A percentile compares a stretch with the other conserved stretches of the same genome.
These are phyloP conservation scores for Patella caerulea DNA, from an alignment of 2,888 invertebrate species.

Conservation along the genomic window DNA sequence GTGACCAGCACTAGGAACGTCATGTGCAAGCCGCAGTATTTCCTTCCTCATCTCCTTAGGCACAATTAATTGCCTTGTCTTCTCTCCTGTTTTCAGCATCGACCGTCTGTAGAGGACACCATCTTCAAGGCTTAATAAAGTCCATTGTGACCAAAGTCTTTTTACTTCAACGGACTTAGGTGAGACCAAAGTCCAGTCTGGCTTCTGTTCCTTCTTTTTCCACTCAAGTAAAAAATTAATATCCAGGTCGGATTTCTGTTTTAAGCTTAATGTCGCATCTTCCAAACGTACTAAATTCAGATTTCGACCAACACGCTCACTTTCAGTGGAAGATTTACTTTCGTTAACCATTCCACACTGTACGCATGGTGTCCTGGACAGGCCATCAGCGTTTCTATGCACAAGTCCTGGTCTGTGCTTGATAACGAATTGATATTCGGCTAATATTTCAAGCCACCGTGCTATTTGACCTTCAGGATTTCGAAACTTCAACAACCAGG, in stretches of 20 bases:
- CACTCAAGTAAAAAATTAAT: too few relatives aligned
- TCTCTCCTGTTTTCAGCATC: too few relatives aligned
- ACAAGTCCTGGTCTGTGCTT: too few relatives aligned
- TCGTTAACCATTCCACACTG: conserved; percentile 6
- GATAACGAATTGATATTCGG: too few relatives aligned
- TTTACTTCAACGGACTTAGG: background rate
- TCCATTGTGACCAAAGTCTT: conserved; percentile 4
- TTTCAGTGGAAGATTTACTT: background rate
- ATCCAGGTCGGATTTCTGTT: too few relatives aligned
- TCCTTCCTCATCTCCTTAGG: background rate
- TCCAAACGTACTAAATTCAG: background rate
- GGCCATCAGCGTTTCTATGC: too few relatives aligned
- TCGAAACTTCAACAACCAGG: too few relatives aligned
- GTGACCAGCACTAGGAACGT: background rate
- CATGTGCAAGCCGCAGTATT: background rate
- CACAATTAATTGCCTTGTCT: too few relatives aligned
- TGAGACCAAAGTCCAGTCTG: background rate
- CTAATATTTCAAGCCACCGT: too few relatives aligned
- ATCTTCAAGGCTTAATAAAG: too few relatives aligned
- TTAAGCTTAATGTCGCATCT: background rate
- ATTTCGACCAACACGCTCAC: background rate
- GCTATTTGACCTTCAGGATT: too few relatives aligned
- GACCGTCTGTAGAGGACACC: too few relatives aligned
- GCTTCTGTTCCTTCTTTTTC: background rate
- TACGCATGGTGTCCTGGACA: background rate